A percentile compares a stretch with the other conserved stretches of the same genome.
Conservation (phyloP, 2,113 vertebrate species). For the Perca flavescens region DNA sequence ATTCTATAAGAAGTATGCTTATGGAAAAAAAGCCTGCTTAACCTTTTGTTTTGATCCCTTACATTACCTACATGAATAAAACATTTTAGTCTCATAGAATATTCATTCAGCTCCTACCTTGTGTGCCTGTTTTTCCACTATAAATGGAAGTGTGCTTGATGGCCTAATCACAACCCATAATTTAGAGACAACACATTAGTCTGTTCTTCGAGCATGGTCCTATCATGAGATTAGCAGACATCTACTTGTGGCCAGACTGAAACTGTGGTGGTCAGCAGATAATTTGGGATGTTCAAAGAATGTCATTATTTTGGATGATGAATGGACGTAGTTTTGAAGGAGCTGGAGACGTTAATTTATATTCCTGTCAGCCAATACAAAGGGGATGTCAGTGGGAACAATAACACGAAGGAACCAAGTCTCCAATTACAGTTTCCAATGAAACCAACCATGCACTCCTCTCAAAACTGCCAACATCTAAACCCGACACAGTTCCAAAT, state of each 20-base stretch:
- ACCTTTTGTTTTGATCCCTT: background rate
- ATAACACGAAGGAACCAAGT: slow-evolving; percentile 49
- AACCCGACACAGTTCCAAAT: slow-evolving; percentile 58
- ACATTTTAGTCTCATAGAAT: slow-evolving; percentile 37
- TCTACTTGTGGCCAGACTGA: slow-evolving; percentile 42
- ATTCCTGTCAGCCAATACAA: slow-evolving; percentile 64
- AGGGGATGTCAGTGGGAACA: slow-evolving; percentile 62
- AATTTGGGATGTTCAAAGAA: slow-evolving; percentile 49
- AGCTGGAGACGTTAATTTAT: slow-evolving; percentile 40
- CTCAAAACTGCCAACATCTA: slow-evolving; percentile 58
- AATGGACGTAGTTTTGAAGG: slow-evolving; percentile 45
- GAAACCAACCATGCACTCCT: slow-evolving; percentile 51
- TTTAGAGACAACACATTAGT: slow-evolving; percentile 60
- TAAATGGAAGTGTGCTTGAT: slow-evolving; percentile 52
- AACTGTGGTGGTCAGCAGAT: slow-evolving; percentile 59
- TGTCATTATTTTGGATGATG: slow-evolving; percentile 57
- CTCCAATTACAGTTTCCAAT: slow-evolving; percentile 59
- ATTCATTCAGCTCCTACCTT: slow-evolving; percentile 34
- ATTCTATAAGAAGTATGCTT: background rate
- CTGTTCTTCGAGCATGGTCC: slow-evolving; percentile 31
- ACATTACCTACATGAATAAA: slow-evolving; percentile 49
- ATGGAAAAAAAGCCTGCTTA: background rate
- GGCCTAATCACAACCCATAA: slow-evolving; percentile 63
- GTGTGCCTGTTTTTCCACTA: slow-evolving; percentile 48
- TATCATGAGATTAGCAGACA: slow-evolving; percentile 65